Evolutionary conservation across 2,113 vertebrate genomes (phyloP), one percentile per base, ranked within the genome.

Genomic region (Nibea albiflora): DNA sequence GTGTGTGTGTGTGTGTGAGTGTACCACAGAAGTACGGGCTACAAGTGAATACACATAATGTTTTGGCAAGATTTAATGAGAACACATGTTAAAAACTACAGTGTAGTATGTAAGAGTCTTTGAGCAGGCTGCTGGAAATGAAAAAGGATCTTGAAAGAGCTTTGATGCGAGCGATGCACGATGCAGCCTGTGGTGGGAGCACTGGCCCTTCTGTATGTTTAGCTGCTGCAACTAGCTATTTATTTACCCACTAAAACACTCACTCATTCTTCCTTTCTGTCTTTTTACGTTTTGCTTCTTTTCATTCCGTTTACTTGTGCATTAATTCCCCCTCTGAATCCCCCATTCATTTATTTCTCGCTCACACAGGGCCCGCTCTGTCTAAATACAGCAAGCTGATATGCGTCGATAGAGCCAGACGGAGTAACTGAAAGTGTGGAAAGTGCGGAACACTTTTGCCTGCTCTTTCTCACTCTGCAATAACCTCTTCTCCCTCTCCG

Each of bases 371-470:
- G 50, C 44, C 71, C 57, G 47, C 65, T 86, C 85, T 80, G 73
- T 80, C 67, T 78, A 87, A 88, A 89, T 76, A 83, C 47, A 54
- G 83, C 50, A 26, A 80, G 73, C 57, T 53, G 84, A 81, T 62
- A 19, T 3, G 1, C 22, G 6, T 47, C 16, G 20, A 62, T 58
- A 17, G 57, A 78, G 80, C 46, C 69, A 76, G 77, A n/a, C 6
- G 3, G 65, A 77, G 78, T 50, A 11, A 47, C 73, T 52, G 53
- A 86, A 89, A 76, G 83, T 77, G 35, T 39, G 35, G 35, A 39
- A 39, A 39, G 35, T 49, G 47, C 2, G 28, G 69, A 69, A 80
- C 75, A 66, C 76, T 71, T 78, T 68, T 69, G 42, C 50, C 2
- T 67, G 82, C 73, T 16, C 52, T 24, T 16, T 84, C 69, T 28